phyloP scores from a whole-genome alignment of 2,888 invertebrate species.

The Cyaniris semiargus region DNA sequence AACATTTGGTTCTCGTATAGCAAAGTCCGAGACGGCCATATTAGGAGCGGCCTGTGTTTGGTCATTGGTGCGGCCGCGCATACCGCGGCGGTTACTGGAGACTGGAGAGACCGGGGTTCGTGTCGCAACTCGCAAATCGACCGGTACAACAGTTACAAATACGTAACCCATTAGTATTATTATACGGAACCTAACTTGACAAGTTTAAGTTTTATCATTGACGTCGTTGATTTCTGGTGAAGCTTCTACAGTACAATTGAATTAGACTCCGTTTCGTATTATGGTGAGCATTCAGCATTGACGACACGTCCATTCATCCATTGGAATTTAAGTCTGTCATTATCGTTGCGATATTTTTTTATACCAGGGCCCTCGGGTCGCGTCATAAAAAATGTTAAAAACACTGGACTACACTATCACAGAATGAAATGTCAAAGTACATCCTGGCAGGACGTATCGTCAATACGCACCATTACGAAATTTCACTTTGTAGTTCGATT shows the following conservation, averaged over 20 bases:
- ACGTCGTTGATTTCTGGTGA: too few species aligned
- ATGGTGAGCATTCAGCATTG: too few species aligned
- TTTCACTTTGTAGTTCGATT: background rate
- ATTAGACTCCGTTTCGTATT: too few species aligned
- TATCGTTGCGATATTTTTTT: too few species aligned
- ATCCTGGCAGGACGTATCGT: too few species aligned
- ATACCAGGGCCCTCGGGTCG: too few species aligned
- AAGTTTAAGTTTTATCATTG: background rate
- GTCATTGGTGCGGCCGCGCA: background rate
- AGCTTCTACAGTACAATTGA: too few species aligned
- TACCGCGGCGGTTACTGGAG: background rate
- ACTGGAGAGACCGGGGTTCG: background rate
- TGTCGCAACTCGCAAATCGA: background rate
- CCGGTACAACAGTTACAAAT: background rate
- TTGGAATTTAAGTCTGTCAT: too few species aligned
- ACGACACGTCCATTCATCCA: too few species aligned
- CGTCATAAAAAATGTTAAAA: too few species aligned
- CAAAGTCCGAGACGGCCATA: background rate
- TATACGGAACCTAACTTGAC: background rate
- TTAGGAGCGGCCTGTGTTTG: background rate
- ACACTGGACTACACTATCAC: too few species aligned
- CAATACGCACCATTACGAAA: background rate
- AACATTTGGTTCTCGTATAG: background rate
- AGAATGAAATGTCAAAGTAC: too few species aligned
- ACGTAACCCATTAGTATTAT: background rate